Conservation (phyloP, 2,113 vertebrate genomes). For the Rana temporaria region DNA sequence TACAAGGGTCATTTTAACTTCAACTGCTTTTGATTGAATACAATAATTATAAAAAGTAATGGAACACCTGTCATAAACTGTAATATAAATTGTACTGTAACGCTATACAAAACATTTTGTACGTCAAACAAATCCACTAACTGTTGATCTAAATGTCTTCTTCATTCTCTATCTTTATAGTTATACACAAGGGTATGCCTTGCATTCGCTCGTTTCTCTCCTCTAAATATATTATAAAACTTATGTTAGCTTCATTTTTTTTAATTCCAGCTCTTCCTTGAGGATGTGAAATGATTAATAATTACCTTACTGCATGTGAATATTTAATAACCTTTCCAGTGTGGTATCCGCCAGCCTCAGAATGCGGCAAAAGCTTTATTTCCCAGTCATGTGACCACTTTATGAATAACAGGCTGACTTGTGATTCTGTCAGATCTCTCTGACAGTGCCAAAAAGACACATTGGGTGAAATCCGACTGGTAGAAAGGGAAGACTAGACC, state of each 20-base stretch:
- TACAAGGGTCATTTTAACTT: too few species aligned
- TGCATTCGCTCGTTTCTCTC: too few species aligned
- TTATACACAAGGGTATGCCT: too few species aligned
- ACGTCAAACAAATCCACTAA: too few species aligned
- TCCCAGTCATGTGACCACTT: neutral
- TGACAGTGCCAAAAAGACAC: neutral
- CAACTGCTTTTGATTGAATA: too few species aligned
- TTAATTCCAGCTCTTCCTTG: neutral
- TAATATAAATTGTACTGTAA: too few species aligned
- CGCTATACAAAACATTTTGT: too few species aligned
- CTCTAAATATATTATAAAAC: neutral
- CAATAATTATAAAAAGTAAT: too few species aligned
- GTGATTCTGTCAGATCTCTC: neutral
- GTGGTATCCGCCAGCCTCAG: neutral
- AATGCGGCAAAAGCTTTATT: neutral
- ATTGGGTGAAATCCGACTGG: neutral
- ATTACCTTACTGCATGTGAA: neutral
- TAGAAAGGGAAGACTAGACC: too few species aligned
- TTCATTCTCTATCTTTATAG: too few species aligned
- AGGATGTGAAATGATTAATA: conserved; percentile 9
- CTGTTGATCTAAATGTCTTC: too few species aligned
- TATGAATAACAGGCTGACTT: neutral
- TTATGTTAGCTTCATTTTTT: neutral
- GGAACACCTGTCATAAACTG: too few species aligned
- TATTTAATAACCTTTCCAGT: neutral